Conservation (phyloP, 1,140 invertebrate species). For the Drosophila ficusphila region DNA sequence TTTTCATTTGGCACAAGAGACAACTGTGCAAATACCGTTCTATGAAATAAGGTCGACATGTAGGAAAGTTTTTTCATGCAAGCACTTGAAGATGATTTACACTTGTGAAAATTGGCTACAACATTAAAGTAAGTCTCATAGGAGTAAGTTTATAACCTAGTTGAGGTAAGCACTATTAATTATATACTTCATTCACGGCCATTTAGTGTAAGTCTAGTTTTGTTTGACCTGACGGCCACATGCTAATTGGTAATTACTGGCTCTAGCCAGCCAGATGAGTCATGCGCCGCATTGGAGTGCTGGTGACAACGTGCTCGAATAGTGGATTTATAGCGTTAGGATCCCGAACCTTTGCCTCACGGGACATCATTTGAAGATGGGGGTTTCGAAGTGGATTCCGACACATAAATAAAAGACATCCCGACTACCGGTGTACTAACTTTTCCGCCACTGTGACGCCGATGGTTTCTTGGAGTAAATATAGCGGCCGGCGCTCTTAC, state of each 20-base stretch:
- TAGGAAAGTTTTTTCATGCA: neutral
- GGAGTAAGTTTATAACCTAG: neutral
- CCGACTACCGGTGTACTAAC: constrained; percentile 48
- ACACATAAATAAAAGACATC: neutral
- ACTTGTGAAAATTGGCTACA: neutral
- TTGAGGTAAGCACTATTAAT: neutral
- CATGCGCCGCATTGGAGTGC: constrained; percentile 13
- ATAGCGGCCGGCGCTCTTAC: constrained; percentile 10
- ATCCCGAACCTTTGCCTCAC: constrained; percentile 16
- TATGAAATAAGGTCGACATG: neutral
- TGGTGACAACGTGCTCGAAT: constrained; percentile 23
- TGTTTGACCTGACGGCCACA: constrained; percentile 29
- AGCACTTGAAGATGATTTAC: neutral
- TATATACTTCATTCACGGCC: neutral
- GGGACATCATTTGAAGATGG: neutral
- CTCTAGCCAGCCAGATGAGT: constrained; percentile 22
- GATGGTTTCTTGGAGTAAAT: constrained; percentile 40
- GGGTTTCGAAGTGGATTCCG: neutral
- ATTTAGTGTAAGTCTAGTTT: neutral
- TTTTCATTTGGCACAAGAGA: neutral
- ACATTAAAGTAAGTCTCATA: too few species aligned
- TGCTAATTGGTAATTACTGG: constrained; percentile 34
- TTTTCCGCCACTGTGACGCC: constrained; percentile 30
- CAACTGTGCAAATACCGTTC: neutral
- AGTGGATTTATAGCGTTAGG: neutral